phyloP scores from a whole-genome alignment of 1,140 invertebrate species.

The Archivesica marissinica region DNA sequence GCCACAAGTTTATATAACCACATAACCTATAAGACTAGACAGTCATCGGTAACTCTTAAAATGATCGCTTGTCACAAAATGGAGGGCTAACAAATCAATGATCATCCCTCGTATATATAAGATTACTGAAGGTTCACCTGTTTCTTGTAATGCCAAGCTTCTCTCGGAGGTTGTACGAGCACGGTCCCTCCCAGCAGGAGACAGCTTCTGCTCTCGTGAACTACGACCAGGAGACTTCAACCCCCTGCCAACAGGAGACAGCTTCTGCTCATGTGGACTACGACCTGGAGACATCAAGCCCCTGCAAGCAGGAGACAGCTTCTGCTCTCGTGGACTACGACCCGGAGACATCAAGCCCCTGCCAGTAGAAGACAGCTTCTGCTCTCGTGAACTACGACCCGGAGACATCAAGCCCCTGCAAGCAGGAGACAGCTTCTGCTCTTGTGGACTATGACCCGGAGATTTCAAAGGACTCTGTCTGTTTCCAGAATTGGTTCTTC shows the following conservation, averaged over 20 bases:
- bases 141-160: background rate
- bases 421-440: background rate
- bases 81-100: background rate
- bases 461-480: conserved; percentile 38
- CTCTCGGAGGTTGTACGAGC: background rate
- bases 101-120: background rate
- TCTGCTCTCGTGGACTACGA: background rate
- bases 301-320: background rate
- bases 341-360: background rate
- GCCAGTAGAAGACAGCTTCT: too few relatives aligned
- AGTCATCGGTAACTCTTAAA: too few relatives aligned
- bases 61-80: too few relatives aligned
- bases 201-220: background rate
- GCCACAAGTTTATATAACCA: too few relatives aligned
- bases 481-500: background rate
- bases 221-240: background rate
- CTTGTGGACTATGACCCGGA: background rate
- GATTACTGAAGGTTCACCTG: too few relatives aligned
- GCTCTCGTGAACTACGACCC: background rate
- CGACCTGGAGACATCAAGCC: background rate
- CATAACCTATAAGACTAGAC: too few relatives aligned
- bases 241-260: too few relatives aligned
- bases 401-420: conserved; percentile 19
- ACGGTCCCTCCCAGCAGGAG: background rate
- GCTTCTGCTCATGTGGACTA: too few relatives aligned